Base-by-base conservation (phyloP, 2,113 vertebrate species). In the Chlamydotis undulata region DNA sequence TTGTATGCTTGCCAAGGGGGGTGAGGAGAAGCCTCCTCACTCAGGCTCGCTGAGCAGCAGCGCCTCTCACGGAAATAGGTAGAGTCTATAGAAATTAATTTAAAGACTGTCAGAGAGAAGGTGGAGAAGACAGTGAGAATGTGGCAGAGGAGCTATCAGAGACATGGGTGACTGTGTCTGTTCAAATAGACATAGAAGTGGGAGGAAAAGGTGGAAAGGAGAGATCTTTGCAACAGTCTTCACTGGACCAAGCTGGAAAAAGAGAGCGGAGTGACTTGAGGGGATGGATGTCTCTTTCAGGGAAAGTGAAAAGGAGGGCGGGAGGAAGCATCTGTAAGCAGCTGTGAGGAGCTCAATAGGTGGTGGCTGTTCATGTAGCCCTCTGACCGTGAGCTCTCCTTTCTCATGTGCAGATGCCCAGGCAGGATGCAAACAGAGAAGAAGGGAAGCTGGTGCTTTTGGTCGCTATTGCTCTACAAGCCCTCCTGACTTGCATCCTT, bases 161-260 rank as follows among this genome's bases (percentile, higher is more conserved):
- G 24, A 35, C 3, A 17, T 0, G 6, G 6, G 13, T 57, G 37
- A 12, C 55, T 14, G 41, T 4, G 4, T 15, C 37, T 0, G 1
- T 33, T 74, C 12, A 56, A 41, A 77, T 60, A 52, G 52, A 22
- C 0, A 1, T 0, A 0, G 8, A 28, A 76, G 17, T 9, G 14
- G 41, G 18, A 86, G 22, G 15, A 43, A 71, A 63, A 74, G 19
- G 6, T 67, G 24, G 28, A 49, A 81, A 84, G 14, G 24, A 69
- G 22, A 35, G 5, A 39, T 21, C 7, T 74, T 2, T 1, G 31
- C n/a, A 61, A 28, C 9, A 14, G 7, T 28, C 19, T 65, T 69
- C 6, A 49, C 61, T 75, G 15, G 57, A 59, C 16, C 41, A 39
- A 82, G 26, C 10, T 60, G 18, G 43, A 18, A 52, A 69, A 69